phyloP scores from a whole-genome alignment of 2,888 invertebrate species.

The Morpho helenor region DNA sequence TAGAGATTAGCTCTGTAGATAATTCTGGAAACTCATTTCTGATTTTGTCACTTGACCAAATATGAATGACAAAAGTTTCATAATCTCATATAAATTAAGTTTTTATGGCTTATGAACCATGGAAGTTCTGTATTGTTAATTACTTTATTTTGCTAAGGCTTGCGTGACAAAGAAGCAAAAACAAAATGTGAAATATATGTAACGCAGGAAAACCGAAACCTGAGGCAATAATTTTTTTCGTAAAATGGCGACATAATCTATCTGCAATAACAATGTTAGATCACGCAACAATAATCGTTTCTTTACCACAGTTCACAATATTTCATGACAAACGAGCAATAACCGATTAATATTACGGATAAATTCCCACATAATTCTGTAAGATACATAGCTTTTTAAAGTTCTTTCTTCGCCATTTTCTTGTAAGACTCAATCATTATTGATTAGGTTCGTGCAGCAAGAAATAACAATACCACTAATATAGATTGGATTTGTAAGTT shows the following conservation, averaged over 20 bases:
- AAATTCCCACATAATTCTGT: conserved; percentile 7
- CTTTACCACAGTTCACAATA: conserved; percentile 6
- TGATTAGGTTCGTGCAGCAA: no score
- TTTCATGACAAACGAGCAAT: conserved; percentile 4
- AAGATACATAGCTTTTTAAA: not conserved
- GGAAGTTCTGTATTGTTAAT: no score
- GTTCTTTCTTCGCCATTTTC: no score
- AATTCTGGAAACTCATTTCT: no score
- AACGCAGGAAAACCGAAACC: not conserved
- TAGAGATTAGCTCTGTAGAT: no score
- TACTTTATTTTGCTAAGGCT: not conserved
- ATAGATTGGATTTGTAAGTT: no score
- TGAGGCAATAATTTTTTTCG: conserved; percentile 6
- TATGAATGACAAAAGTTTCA: no score
- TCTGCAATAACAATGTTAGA: conserved; percentile 13
- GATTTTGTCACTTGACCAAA: no score
- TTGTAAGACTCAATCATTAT: no score
- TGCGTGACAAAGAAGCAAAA: not conserved
- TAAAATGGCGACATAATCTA: conserved; percentile 6
- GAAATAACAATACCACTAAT: no score
- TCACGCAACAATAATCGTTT: conserved; percentile 21
- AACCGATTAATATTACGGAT: not conserved
- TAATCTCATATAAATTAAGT: no score
- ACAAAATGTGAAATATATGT: not conserved
- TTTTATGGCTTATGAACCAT: no score